Evolutionary conservation across 2,888 invertebrate genomes (phyloP), one percentile per base, ranked within the genome.

Genomic region (Oligia strigilis): DNA sequence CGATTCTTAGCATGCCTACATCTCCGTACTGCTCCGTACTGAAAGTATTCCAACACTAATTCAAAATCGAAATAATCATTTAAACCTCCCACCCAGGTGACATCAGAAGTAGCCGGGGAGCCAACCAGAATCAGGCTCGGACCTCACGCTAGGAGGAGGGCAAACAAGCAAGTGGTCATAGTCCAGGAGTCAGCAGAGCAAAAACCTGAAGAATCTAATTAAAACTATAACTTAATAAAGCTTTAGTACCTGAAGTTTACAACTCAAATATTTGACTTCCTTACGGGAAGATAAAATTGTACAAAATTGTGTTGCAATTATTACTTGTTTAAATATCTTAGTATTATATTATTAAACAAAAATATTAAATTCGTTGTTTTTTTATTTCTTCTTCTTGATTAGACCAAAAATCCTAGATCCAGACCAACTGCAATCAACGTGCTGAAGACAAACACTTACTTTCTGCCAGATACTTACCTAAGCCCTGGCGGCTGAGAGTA

Each of bases 131-230:
- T 93, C 4, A 91, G 93, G 49, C 87, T 92, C 4, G 94, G 95
- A 13, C 95, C 93, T 0, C 93, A 93, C 52, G 95, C 94, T 2
- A 92, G 95, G 69, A 93, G 95, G 74, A 90, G 95, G 72, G 95
- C 93, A 0, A 92, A 92, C 82, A 95, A 94, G 84, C 92, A 92
- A 74, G 91, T 93, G 0, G 84, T 94, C 0, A 78, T 93, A 40
- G 81, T 94, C 13, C 89, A 93, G 80, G 91, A 93, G 77, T 75
- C 80, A 4, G 64, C 82, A 58, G 84, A 90, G 40, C 72, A 87
- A n/a, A 69, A 87, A 11, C 82, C 79, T 46, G 14, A 88, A 67
- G 82, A 82, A 73, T 78, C 82, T 74, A 74, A 80, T 46, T 87
- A 73, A 82, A 86, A 29, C 29, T 79, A 81, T 81, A 29, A 67